A percentile compares a stretch with the other conserved stretches of the same genome.
Evolutionary conservation across 1,140 invertebrate genomes (phyloP).

Genomic region (Listronotus bonariensis): DNA sequence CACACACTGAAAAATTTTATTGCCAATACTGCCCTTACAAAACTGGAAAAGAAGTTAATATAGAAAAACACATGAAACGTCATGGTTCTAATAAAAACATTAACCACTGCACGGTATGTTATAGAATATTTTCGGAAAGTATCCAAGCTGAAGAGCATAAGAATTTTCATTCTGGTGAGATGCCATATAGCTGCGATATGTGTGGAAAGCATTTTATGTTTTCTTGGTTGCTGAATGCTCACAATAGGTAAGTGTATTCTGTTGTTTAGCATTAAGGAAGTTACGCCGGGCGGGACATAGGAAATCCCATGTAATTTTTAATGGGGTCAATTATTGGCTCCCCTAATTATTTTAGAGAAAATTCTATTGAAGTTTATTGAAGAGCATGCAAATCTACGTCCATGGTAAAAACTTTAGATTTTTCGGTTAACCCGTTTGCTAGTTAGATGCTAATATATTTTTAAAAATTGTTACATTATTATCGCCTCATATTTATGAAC

Average conservation of each 20-base stretch:
- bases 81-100: slow-evolving; percentile 54
- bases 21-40: slow-evolving; percentile 55
- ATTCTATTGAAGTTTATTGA: too few relatives aligned
- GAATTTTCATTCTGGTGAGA: slow-evolving; percentile 60
- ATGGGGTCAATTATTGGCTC: too few relatives aligned
- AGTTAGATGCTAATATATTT: too few relatives aligned
- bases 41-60: slow-evolving; percentile 51
- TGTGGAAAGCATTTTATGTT: slow-evolving; percentile 61
- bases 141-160: slow-evolving; percentile 55
- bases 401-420: too few relatives aligned
- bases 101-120: slow-evolving; percentile 57
- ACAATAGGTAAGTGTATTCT: slow-evolving; percentile 40
- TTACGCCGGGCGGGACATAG: too few relatives aligned
- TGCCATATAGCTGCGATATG: slow-evolving; percentile 64
- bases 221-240: slow-evolving; percentile 48
- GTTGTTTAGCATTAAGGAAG: too few relatives aligned
- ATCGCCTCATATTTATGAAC: too few relatives aligned
- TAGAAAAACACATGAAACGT: slow-evolving; percentile 49
- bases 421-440: too few relatives aligned
- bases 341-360: too few relatives aligned
- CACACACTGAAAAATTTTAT: slow-evolving; percentile 50
- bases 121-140: slow-evolving; percentile 56
- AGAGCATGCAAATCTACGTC: too few relatives aligned
- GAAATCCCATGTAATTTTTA: too few relatives aligned
- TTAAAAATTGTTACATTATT: too few relatives aligned